These are phyloP conservation scores for Pachydiplax longipennis DNA, from an alignment of 2,888 invertebrate species.

Conservation along the genomic window DNA sequence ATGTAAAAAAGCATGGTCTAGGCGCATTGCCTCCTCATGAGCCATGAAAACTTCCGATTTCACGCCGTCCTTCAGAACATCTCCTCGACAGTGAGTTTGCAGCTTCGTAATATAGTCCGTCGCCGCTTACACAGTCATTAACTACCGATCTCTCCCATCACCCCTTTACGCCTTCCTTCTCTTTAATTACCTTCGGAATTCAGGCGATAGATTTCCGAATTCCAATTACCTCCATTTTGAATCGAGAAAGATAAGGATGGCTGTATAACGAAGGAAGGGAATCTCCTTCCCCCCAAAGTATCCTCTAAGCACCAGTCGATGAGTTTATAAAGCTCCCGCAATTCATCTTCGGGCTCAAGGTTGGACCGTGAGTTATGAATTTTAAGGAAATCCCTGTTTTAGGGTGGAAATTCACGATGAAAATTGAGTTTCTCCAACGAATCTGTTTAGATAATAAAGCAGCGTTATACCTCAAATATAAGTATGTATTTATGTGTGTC, in stretches of 20 bases:
- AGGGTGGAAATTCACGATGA: too few relatives aligned
- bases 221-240: slow-evolving; percentile 12
- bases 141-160: slow-evolving; percentile 24
- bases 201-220: slow-evolving; percentile 16
- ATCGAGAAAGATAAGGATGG: background rate
- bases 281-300: background rate
- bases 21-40: slow-evolving; percentile 26
- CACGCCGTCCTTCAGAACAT: slow-evolving; percentile 20
- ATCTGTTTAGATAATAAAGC: too few relatives aligned
- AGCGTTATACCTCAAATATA: too few relatives aligned
- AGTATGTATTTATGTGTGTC: too few relatives aligned
- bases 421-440: too few relatives aligned
- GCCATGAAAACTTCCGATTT: slow-evolving; percentile 35
- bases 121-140: slow-evolving; percentile 41
- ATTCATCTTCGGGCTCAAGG: too few relatives aligned
- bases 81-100: slow-evolving; percentile 13
- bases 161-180: background rate
- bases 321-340: too few relatives aligned
- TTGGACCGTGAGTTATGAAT: too few relatives aligned
- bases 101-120: slow-evolving; percentile 39
- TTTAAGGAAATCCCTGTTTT: too few relatives aligned
- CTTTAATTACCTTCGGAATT: slow-evolving; percentile 36
- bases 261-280: background rate
- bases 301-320: background rate
- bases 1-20: background rate